These are phyloP conservation scores for Mythimna ferrago DNA, from an alignment of 2,888 invertebrate genomes.

Conservation along the genomic window DNA sequence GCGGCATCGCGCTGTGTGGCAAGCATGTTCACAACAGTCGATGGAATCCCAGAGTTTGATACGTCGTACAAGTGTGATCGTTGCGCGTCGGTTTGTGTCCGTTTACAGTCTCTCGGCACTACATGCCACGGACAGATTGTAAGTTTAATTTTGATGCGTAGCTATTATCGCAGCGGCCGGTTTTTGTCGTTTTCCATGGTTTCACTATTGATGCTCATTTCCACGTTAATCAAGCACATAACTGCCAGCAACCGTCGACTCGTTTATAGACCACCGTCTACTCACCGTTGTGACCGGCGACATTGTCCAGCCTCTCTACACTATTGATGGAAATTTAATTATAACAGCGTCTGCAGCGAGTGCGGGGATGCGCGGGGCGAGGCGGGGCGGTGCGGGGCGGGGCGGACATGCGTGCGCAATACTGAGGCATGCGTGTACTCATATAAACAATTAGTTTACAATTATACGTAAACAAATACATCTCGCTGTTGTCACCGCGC, in stretches of 20 bases:
- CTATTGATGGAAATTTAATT: not conserved
- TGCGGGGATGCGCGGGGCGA: not conserved
- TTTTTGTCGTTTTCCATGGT: not conserved
- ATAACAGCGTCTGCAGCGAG: not conserved
- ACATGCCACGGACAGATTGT: not conserved
- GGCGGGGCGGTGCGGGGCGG: not conserved
- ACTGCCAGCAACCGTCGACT: not conserved
- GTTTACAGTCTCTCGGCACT: not conserved
- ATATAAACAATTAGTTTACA: conserved; percentile 47
- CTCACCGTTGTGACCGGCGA: not conserved
- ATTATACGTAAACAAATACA: conserved; percentile 66
- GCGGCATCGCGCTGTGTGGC: not conserved
- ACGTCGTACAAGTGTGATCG: not conserved
- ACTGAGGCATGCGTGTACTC: conserved; percentile 62
- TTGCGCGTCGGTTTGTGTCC: not conserved
- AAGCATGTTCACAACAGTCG: not conserved
- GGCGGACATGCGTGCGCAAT: conserved; percentile 66
- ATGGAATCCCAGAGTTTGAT: not conserved
- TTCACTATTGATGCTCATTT: not conserved
- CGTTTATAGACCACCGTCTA: not conserved
- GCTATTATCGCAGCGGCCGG: too few species aligned
- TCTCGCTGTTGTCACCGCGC: conserved; percentile 41
- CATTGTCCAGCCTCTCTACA: not conserved
- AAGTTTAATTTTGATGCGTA: not conserved
- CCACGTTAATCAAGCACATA: not conserved